Percentiles rank a stretch among this genome's conserved stretches.
Conservation (phyloP, 2,797 vertebrate genomes). For the Macroramphosus scolopax region DNA sequence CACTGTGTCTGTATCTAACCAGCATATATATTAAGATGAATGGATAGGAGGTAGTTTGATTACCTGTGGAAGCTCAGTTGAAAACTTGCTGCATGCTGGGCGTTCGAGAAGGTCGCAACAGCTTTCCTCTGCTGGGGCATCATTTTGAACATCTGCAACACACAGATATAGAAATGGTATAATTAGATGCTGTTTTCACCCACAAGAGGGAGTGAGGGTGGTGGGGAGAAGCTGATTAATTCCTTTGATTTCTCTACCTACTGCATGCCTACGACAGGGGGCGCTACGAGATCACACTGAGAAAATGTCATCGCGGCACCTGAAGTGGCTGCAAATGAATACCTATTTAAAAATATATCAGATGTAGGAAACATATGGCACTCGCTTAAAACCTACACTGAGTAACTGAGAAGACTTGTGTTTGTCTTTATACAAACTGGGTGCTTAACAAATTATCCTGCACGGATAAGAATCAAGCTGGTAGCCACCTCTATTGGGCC, state of each 20-base stretch:
- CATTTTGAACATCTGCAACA: constrained; percentile 91
- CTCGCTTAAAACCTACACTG: not conserved
- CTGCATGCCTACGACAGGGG: constrained; percentile 56
- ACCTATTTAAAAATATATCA: no score
- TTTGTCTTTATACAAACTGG: no score
- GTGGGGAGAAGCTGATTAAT: constrained; percentile 18
- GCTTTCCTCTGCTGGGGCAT: constrained; percentile 96
- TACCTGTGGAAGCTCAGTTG: constrained; percentile 98
- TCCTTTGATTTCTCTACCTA: constrained; percentile 11
- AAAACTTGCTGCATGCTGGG: constrained; percentile 90
- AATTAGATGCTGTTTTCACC: constrained; percentile 8
- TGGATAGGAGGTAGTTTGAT: constrained; percentile 19
- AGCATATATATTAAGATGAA: not conserved
- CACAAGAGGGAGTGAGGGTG: constrained; percentile 55
- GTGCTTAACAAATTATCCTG: no score
- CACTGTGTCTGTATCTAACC: no score
- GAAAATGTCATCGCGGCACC: not conserved
- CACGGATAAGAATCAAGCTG: no score
- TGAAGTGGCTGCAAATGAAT: not conserved
- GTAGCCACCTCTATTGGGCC: constrained; percentile 91
- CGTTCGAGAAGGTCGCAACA: constrained; percentile 89
- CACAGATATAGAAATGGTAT: constrained; percentile 16
- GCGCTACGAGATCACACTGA: constrained; percentile 53
- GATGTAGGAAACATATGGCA: not conserved
- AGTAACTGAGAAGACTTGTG: no score